phyloP scores from a whole-genome alignment of 2,113 vertebrate genomes.

The Campylomormyrus tamandua region DNA sequence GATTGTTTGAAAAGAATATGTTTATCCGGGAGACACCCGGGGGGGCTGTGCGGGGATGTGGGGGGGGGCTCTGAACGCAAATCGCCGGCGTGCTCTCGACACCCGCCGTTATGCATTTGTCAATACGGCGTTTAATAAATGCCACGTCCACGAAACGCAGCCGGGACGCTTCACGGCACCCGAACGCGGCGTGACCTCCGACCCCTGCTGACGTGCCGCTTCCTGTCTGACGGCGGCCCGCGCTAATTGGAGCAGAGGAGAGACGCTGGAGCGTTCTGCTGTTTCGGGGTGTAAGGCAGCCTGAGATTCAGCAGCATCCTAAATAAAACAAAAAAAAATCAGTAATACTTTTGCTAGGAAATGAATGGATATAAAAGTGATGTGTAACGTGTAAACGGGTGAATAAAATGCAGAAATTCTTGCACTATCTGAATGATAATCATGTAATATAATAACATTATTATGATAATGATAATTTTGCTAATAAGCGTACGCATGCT shows the following conservation, averaged over 20 bases:
- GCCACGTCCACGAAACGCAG: constrained; percentile 24
- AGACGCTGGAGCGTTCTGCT: not conserved
- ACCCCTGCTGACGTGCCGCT: constrained; percentile 41
- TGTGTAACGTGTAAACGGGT: not conserved
- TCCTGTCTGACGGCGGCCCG: constrained; percentile 4
- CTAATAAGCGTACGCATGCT: not conserved
- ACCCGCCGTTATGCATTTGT: constrained; percentile 63
- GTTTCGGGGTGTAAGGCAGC: not conserved
- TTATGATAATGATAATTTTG: not conserved
- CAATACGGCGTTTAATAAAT: constrained; percentile 69
- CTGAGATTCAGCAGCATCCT: not conserved
- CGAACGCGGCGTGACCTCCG: constrained; percentile 52
- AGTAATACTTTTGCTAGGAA: not conserved
- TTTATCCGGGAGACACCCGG: constrained; percentile 72
- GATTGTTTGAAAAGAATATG: constrained; percentile 87
- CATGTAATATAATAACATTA: not conserved
- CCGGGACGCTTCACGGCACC: constrained; percentile 28
- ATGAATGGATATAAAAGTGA: not conserved
- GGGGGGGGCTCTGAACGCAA: constrained; percentile 66
- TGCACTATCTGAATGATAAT: not conserved
- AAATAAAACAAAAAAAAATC: not conserved
- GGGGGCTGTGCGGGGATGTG: constrained; percentile 38
- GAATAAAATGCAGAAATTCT: not conserved
- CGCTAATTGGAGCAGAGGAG: constrained; percentile 26
- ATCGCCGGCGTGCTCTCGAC: constrained; percentile 74